Percentiles rank a stretch among this genome's conserved stretches.
Evolutionary conservation across 1,140 invertebrate species (phyloP).

Genomic region (Caenorhabditis tropicalis): DNA sequence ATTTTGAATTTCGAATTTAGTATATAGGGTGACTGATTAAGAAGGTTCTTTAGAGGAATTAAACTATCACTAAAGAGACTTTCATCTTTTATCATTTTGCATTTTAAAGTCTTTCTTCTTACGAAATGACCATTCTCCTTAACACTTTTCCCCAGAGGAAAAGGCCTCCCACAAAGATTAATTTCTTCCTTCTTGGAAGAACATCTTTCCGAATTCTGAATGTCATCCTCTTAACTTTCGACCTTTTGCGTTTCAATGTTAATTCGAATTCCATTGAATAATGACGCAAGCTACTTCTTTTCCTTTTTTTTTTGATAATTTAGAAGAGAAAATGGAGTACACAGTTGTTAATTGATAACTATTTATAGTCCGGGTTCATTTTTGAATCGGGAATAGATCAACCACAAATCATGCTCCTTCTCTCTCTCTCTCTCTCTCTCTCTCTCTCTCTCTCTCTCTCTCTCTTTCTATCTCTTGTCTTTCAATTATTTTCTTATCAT

Average conservation of each 20-base stretch:
- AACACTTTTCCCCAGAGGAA: not conserved
- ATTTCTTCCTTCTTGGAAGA: not conserved
- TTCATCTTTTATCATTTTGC: not conserved
- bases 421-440: not conserved
- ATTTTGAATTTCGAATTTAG: no score
- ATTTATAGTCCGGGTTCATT: not conserved
- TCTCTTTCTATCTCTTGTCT: no score
- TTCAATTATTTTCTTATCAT: no score
- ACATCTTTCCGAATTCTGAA: not conserved
- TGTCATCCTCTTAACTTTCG: conserved; percentile 25
- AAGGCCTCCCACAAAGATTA: conserved; percentile 4
- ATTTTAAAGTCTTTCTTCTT: not conserved
- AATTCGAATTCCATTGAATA: not conserved
- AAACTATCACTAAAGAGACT: no score
- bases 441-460: not conserved
- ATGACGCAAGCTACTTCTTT: not conserved
- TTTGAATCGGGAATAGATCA: not conserved
- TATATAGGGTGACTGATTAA: not conserved
- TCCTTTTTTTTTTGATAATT: no score
- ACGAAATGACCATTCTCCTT: not conserved
- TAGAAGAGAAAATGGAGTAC: not conserved
- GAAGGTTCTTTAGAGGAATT: not conserved
- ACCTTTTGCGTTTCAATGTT: not conserved
- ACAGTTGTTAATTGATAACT: conserved; percentile 14
- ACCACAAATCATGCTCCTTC: conserved; percentile 34